These are phyloP conservation scores for Brachionus asplanchnoidis DNA, from an alignment of 1,140 invertebrate genomes.

Conservation along the genomic window DNA sequence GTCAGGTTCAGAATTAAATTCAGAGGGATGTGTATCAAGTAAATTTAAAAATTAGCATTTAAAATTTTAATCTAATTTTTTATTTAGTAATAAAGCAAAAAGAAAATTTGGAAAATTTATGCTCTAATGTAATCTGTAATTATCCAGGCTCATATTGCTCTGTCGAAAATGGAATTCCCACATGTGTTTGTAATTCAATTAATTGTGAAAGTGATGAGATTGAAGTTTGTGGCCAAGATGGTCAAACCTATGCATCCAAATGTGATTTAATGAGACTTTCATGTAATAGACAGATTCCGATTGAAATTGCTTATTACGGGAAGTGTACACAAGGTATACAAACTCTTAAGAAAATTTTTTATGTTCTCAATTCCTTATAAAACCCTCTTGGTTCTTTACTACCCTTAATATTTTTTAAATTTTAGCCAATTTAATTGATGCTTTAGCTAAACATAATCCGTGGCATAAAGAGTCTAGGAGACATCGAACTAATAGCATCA, in stretches of 20 bases:
- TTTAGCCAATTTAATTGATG: slow-evolving; percentile 4
- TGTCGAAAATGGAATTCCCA: not conserved
- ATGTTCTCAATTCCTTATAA: not conserved
- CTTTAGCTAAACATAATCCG: not conserved
- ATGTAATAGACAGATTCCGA: slow-evolving; percentile 73
- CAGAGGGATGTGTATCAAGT: slow-evolving; percentile 18
- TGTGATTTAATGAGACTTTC: slow-evolving; percentile 72
- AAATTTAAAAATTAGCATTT: not conserved
- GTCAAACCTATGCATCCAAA: slow-evolving; percentile 47
- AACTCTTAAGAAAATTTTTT: not conserved
- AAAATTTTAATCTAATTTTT: not conserved
- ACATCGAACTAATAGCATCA: not conserved
- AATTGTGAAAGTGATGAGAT: slow-evolving; percentile 22
- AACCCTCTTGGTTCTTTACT: not conserved
- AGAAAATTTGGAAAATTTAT: slow-evolving; percentile 16
- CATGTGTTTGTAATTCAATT: slow-evolving; percentile 24
- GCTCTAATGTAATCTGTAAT: slow-evolving; percentile 23
- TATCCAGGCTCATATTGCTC: slow-evolving; percentile 40
- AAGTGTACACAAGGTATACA: slow-evolving; percentile 65
- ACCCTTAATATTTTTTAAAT: slow-evolving; percentile 8
- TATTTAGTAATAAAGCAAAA: not conserved
- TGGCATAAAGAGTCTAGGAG: not conserved
- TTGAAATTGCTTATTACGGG: slow-evolving; percentile 74
- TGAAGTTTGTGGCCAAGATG: slow-evolving; percentile 48
- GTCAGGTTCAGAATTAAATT: not conserved